Percentiles rank a stretch among this genome's conserved stretches.
Conservation (phyloP, 2,888 invertebrate species). For the Drosophila nr. perissopoda region DNA sequence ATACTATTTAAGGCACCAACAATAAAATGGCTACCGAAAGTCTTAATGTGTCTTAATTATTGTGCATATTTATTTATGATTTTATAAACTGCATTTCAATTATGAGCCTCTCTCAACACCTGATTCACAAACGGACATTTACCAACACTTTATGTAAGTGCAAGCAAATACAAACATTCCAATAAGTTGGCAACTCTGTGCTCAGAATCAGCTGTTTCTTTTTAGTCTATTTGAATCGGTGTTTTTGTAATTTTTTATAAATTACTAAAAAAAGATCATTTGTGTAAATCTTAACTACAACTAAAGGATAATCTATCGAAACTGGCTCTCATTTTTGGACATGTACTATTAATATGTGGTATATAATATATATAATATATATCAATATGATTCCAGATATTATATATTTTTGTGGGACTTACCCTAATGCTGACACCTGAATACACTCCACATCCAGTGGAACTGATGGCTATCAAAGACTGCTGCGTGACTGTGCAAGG, state of each 20-base stretch:
- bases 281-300: neutral
- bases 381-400: neutral
- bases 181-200: no score
- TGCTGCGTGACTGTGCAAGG: slow-evolving; percentile 26
- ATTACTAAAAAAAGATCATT: neutral
- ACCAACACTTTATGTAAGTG: neutral
- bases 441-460: neutral
- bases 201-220: neutral
- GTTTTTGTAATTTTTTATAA: neutral
- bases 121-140: neutral
- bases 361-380: neutral
- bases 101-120: neutral
- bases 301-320: neutral
- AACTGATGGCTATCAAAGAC: slow-evolving; percentile 38
- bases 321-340: neutral
- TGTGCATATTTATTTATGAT: neutral
- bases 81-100: no score
- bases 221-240: no score
- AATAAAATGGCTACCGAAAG: no score
- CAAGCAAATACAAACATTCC: no score
- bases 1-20: no score
- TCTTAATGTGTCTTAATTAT: neutral
- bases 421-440: slow-evolving; percentile 51
- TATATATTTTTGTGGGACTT: neutral
- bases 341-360: neutral